Base-by-base conservation (phyloP, 1,140 invertebrate species). In the Drosophila sp. region DNA sequence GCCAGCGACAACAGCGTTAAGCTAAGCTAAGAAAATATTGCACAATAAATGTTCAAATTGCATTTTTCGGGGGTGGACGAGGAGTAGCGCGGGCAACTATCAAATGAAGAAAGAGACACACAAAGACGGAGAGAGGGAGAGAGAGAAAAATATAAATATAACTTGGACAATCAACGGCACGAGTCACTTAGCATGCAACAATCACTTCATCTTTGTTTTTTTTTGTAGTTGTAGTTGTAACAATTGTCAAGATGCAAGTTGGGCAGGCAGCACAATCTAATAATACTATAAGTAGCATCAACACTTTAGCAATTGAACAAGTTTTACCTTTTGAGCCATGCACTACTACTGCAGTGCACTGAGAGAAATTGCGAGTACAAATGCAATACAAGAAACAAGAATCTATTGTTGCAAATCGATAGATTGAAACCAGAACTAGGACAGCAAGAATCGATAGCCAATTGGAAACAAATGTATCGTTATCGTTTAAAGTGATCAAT, bases 151-250 rank as follows among this genome's bases (percentile, higher is more conserved):
- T 4, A 44, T 27, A 30, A 33, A 32, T 32, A 44, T 55, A 74
- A 74, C 70, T 81, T 71, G 60, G 80, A 77, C 77, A 84, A 84
- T 84, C 81, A 85, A 76, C 81, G 44, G 81, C 81, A 84, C 81
- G 81, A 85, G 81, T 77, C 77, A 80, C 67, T 79, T 70, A 41
- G 56, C 73, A 72, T 68, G 70, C 70, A 76, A 65, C 65, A 55
- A 33, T 60, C 32, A 55, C 65, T 60, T 69, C 44, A 73, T 50
- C 50, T 35, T 54, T 27, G 3, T 32, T n/a, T 35, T 58, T 23
- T 58, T 33, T 17, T 35, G 33, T 33, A 17, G 17, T 32, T 60
- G 35, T 35, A 27, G 50, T 47, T 11, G 75, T 60, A 75, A 80
- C 78, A 80, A 80, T 76, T 67, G 77, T 80, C 63, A 65, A 67